These are phyloP conservation scores for Turritopsis rubra DNA, from an alignment of 30 jellyfish, hydroid and myxozoan genomes.

Conservation along the genomic window DNA sequence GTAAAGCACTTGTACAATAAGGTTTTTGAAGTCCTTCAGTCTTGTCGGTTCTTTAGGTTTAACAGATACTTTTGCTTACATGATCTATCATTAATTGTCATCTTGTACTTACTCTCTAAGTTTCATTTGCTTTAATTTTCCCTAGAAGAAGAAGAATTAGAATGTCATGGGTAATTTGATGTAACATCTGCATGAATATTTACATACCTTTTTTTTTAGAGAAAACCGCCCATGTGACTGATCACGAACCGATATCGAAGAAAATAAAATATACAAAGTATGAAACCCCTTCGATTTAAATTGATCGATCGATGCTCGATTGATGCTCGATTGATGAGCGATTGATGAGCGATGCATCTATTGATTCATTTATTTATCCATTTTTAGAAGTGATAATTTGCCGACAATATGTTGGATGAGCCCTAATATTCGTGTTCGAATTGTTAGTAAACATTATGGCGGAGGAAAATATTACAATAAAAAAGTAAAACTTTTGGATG, in stretches of 20 bases:
- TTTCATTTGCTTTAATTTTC: no score
- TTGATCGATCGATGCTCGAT: background rate
- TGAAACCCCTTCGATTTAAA: background rate
- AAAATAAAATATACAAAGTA: slow-evolving; percentile 18
- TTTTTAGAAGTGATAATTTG: background rate
- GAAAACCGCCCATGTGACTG: background rate
- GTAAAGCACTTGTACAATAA: no score
- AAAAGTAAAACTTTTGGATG: slow-evolving; percentile 68
- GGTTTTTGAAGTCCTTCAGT: no score
- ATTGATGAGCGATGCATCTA: no score
- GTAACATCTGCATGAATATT: background rate
- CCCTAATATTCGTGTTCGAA: slow-evolving; percentile 70
- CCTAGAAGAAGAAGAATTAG: background rate
- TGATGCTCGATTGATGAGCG: slow-evolving; percentile 12
- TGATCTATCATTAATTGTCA: no score
- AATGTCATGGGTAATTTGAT: background rate
- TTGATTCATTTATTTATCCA: background rate
- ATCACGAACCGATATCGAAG: background rate
- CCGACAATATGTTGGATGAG: slow-evolving; percentile 50
- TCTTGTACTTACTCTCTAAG: no score
- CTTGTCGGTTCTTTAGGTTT: no score
- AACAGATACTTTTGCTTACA: no score
- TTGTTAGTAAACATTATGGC: slow-evolving; percentile 54
- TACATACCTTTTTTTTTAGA: background rate
- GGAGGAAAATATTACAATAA: slow-evolving; percentile 55